Conservation (phyloP, 2,113 vertebrate species). For the Brachyistius frenatus region DNA sequence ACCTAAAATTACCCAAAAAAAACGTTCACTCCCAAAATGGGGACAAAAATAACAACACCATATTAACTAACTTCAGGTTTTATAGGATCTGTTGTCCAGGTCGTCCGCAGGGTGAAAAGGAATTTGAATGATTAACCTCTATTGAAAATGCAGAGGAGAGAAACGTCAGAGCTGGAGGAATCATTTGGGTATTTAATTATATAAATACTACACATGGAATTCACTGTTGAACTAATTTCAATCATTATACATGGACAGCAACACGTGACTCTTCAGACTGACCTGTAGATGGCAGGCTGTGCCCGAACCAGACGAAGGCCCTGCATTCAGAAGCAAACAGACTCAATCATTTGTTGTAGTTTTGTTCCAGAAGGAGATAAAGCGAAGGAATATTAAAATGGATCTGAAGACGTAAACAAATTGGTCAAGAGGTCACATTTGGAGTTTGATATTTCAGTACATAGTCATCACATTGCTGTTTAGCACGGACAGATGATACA, state of each 20-base stretch:
- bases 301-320: conserved; percentile 4
- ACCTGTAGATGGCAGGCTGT: conserved; percentile 21
- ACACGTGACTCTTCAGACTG: conserved; percentile 11
- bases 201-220: conserved; percentile 25
- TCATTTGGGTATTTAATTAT: conserved; percentile 39
- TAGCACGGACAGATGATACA: neutral
- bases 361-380: too few relatives aligned
- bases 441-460: neutral
- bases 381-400: too few relatives aligned
- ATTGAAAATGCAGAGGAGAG: neutral
- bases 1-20: too few relatives aligned
- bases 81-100: too few relatives aligned
- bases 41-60: too few relatives aligned
- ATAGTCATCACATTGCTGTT: neutral
- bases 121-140: too few relatives aligned
- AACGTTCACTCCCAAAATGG: too few relatives aligned
- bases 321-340: neutral
- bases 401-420: neutral
- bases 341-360: neutral
- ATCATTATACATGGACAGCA: conserved; percentile 15
- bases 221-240: conserved; percentile 6
- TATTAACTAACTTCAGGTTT: too few relatives aligned
- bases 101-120: too few relatives aligned
- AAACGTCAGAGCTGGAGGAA: neutral
- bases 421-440: neutral